phyloP scores from a whole-genome alignment of 2,797 vertebrate genomes.

The Champsocephalus gunnari region DNA sequence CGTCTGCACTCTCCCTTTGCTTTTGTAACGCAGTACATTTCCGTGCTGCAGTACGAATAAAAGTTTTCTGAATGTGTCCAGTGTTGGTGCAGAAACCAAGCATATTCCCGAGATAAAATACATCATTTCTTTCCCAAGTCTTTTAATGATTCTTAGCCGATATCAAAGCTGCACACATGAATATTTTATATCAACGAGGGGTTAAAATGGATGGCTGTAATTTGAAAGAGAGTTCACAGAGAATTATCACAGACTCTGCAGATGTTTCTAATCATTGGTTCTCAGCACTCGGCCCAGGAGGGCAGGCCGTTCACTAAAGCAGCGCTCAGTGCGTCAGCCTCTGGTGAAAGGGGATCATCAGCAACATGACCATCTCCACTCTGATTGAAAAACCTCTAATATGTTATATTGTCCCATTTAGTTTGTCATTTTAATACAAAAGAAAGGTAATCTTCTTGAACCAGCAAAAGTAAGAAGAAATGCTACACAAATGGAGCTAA shows the following conservation, averaged over 20 bases:
- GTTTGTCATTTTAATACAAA: background rate
- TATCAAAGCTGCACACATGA: background rate
- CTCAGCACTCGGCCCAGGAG: slow-evolving; percentile 32
- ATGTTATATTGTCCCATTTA: background rate
- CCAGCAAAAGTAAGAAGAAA: background rate
- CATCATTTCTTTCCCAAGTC: background rate
- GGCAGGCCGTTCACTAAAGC: slow-evolving; percentile 32
- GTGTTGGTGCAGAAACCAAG: background rate
- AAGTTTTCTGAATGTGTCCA: no score
- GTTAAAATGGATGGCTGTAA: background rate
- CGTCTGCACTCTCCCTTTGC: no score
- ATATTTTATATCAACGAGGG: slow-evolving; percentile 1
- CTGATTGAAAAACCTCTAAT: background rate
- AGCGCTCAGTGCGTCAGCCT: slow-evolving; percentile 28
- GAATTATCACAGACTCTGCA: background rate
- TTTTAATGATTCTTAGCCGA: background rate
- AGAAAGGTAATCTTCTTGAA: background rate
- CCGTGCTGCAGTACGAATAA: no score
- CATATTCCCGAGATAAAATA: background rate
- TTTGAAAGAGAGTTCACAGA: slow-evolving; percentile 1
- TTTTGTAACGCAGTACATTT: no score
- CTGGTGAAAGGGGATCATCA: slow-evolving; percentile 40
- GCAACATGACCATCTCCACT: slow-evolving; percentile 13
- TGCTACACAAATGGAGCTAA: no score
- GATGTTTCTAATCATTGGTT: slow-evolving; percentile 37